A percentile compares a stretch with the other conserved stretches of the same genome.
These are phyloP conservation scores for Sebastes melanostomus DNA, from an alignment of 2,797 vertebrate species.

Conservation along the genomic window DNA sequence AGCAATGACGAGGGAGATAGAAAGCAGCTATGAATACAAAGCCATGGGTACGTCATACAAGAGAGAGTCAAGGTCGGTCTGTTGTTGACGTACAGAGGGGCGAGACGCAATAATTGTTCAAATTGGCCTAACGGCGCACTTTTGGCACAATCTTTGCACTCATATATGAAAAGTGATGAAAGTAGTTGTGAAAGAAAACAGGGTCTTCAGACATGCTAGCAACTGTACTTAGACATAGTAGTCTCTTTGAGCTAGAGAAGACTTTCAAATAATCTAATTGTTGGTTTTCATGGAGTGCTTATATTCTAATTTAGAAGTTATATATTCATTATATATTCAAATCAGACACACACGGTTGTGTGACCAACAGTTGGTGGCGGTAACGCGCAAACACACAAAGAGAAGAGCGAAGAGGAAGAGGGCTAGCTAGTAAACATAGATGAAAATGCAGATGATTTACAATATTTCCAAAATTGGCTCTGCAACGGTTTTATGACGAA, in stretches of 20 bases:
- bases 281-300: no score
- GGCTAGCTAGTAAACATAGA: no score
- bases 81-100: not conserved
- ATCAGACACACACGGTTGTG: no score
- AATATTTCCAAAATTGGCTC: no score
- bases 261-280: no score
- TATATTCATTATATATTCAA: no score
- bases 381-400: no score
- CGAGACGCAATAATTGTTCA: not conserved
- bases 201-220: not conserved
- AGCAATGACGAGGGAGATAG: constrained; percentile 34
- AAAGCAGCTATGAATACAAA: constrained; percentile 67
- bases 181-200: not conserved
- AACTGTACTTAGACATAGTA: not conserved
- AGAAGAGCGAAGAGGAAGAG: no score
- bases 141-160: not conserved
- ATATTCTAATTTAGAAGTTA: no score
- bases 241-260: not conserved
- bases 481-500: no score
- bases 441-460: not conserved
- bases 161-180: not conserved
- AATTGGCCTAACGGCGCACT: not conserved
- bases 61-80: not conserved
- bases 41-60: not conserved
- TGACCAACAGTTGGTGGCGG: no score